Evolutionary conservation across 2,113 vertebrate species (phyloP), one percentile per base, ranked within the genome.

Genomic region (Elanoides forficatus): DNA sequence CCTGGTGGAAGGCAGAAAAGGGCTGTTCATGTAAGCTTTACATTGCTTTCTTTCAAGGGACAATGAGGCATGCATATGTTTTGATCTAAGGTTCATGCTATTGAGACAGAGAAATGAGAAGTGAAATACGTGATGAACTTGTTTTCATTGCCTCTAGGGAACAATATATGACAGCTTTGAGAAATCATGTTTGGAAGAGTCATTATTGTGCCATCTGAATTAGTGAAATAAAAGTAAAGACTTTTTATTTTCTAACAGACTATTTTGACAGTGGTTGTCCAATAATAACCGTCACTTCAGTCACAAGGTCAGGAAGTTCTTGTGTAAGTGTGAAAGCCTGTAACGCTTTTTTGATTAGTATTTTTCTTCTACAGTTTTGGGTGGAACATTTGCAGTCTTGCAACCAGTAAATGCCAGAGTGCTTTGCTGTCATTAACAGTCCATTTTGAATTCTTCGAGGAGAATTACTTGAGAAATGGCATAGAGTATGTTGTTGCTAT

Each of bases 171-270:
- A 48, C 42, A 86, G 34, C 68, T 89, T 13, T 53, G 90, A 78
- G 81, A 70, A 78, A 60, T 20, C 0, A 0, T n/a, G 15, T 74
- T 83, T 59, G 25, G 50, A 43, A 43, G 62, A 70, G 58, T 52
- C 30, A 10, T 86, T 70, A 65, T 32, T 70, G 10, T 47, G 38
- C 62, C 55, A 25, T 72, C 68, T 55, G 68, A 81, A 89, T 95
- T 81, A 87, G 60, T 34, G 42, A 86, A 86, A 91, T 60, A 29
- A n/a, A 82, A 81, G 47, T 85, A 52, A 93, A 67, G 80, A 22
- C 11, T 68, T 72, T 21, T 63, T 56, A 6, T 66, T 89, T 91
- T 78, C 36, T 62, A 74, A 17, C 21, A 60, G 72, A 15, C 58
- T 43, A 1, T 86, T 86, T 91, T 83, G 68, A 32, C 59, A 38